A percentile compares a stretch with the other conserved stretches of the same genome.
Conservation (phyloP, 1,140 invertebrate species). For the Drosophila pseudoananassae region DNA sequence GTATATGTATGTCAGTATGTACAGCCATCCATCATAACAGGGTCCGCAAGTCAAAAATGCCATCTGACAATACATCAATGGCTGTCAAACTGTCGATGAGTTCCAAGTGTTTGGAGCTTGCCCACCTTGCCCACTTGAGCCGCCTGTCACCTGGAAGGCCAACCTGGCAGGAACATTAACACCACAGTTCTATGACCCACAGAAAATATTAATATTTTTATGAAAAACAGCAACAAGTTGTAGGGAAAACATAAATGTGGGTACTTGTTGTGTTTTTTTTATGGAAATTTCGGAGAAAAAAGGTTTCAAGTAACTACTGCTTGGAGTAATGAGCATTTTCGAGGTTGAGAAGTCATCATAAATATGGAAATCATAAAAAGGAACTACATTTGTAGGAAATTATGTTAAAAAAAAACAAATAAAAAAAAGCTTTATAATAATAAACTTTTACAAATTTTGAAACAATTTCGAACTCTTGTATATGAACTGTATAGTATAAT, state of each 20-base stretch:
- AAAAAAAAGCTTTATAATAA: too few relatives aligned
- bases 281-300: conserved; percentile 35
- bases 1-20: neutral
- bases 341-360: neutral
- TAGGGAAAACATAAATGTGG: conserved; percentile 15
- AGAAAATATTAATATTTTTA: too few relatives aligned
- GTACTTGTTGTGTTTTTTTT: conserved; percentile 3
- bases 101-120: conserved; percentile 13
- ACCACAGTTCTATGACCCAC: conserved; percentile 23
- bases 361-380: too few relatives aligned
- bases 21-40: conserved; percentile 25
- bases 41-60: conserved; percentile 9
- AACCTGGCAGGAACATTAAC: neutral
- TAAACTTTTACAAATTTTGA: too few relatives aligned
- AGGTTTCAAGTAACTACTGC: conserved; percentile 4
- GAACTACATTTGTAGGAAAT: neutral
- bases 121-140: too few relatives aligned
- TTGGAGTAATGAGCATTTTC: conserved; percentile 3
- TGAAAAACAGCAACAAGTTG: conserved; percentile 31
- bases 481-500: too few relatives aligned
- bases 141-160: too few relatives aligned
- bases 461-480: too few relatives aligned
- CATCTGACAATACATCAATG: conserved; percentile 41
- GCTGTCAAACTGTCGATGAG: conserved; percentile 39
- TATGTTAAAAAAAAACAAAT: too few relatives aligned